Base-by-base conservation (phyloP, 1,140 invertebrate genomes). In the Paraescarpia echinospica region DNA sequence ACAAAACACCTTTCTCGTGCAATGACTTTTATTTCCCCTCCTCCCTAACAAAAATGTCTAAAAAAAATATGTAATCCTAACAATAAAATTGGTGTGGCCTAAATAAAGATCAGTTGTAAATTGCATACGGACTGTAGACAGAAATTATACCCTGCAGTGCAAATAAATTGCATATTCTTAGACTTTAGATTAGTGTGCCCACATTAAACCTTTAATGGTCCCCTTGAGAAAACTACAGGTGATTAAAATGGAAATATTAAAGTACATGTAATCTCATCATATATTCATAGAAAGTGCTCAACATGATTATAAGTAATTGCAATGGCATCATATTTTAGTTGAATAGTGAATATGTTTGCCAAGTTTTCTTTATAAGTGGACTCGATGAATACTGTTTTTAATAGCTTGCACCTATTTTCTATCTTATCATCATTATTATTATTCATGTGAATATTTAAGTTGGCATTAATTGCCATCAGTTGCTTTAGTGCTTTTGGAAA, bases 171-270 rank as follows among this genome's bases (percentile, higher is more conserved):
- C 41, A 77, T 77, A 77, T 27, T 77, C 59, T 77, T 41, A 12
- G 41, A 41, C 41, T 41, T 77, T 77, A 77, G 59, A 77, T 77
- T 77, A 77, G 27, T 31, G 27, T 77, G 59, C 27, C 59, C 59
- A 77, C 59, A 31, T 12, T 77, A 77, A 77, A 18, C 59, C 59
- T 77, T 31, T 77, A 77, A 77, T 77, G 59, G 14, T 77, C 59
- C 59, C 22, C 59, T 77, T 27, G 59, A 77, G 14, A 77, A 77
- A 27, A 77, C 59, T 14, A 77, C 12, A 77, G 59, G 22, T 77
- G 59, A 77, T 77, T 77, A 77, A 77, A 77, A 77, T 77, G 59
- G 59, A 77, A 77, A 77, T 77, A 77, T 77, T 77, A 77, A 77
- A 77, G 59, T 77, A 77, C 59, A 77, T 77, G 59, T 77, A 77